These are phyloP conservation scores for Hirundo rustica DNA, from an alignment of 2,797 vertebrate species.

Conservation along the genomic window DNA sequence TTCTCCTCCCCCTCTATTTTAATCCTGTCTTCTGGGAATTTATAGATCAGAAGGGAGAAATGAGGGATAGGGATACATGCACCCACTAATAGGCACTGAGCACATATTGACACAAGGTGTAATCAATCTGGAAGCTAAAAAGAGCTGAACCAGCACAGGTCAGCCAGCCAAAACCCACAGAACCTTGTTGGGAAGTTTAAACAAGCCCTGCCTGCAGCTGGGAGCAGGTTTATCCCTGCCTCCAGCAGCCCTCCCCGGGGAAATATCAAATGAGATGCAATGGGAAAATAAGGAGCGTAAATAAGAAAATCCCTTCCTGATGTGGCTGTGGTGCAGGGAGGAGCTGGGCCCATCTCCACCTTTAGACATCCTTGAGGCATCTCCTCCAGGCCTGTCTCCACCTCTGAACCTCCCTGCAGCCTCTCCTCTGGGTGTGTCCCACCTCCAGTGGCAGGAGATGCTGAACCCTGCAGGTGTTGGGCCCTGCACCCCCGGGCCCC, in stretches of 20 bases:
- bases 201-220: not conserved
- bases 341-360: not conserved
- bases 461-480: accelerated
- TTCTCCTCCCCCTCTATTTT: constrained; percentile 54
- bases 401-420: not conserved
- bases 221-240: not conserved
- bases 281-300: not conserved
- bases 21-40: constrained; percentile 76
- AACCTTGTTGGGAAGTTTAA: not conserved
- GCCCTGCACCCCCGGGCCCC: not conserved
- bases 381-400: not conserved
- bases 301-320: not conserved
- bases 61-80: not conserved
- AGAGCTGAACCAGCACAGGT: constrained; percentile 72
- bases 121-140: constrained; percentile 59
- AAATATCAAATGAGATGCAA: not conserved
- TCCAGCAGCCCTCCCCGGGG: not conserved
- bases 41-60: constrained; percentile 73
- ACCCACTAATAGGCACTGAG: constrained; percentile 52
- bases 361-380: not conserved
- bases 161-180: constrained; percentile 52
- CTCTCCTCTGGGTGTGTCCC: accelerated
- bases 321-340: accelerated
- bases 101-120: constrained; percentile 71
- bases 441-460: accelerated